Evolutionary conservation across 1,140 invertebrate species (phyloP), one percentile per base, ranked within the genome.

Genomic region (Bombyx mandarina): DNA sequence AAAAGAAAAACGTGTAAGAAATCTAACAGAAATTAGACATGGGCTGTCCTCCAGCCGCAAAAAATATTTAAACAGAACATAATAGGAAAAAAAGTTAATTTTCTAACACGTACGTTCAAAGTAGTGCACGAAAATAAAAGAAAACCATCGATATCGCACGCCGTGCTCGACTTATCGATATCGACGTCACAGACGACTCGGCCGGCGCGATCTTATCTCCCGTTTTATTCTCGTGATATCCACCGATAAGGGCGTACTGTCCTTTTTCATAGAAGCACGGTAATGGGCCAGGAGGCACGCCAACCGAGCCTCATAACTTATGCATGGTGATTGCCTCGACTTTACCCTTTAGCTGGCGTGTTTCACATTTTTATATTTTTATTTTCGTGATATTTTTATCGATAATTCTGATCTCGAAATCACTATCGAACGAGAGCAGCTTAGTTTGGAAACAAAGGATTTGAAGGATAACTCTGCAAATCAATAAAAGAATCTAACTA

Each of bases 221-320:
- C 52, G 74, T 81, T 83, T 63, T 84, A 82, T 86, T 84, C 84
- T 86, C 78, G 84, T 79, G 78, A 82, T 81, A 73, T 79, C 49
- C 77, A 72, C 44, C 77, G 82, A 86, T 84, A 86, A 86, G 75
- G 74, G 60, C 68, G 72, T 78, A 83, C 82, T 84, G 82, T 86
- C 80, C 82, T 86, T 86, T 85, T 86, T 82, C 82, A 86, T 86
- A 86, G 82, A 83, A 86, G 71, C 67, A 49, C 73, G 66, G 73
- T 86, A 86, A 86, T 86, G 80, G 80, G 65, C 54, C 62, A 66
- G 66, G 64, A 82, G 71, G 74, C 82, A 83, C 82, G 79, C 79
- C 61, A 86, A 63, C 71, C 73, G 56, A 61, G 57, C 64, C 62
- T 83, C 77, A 84, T 86, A 73, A 83, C 71, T 83, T 84, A 86